Conservation (phyloP, 2,888 invertebrate species). For the Scaptomyza tumidula region DNA sequence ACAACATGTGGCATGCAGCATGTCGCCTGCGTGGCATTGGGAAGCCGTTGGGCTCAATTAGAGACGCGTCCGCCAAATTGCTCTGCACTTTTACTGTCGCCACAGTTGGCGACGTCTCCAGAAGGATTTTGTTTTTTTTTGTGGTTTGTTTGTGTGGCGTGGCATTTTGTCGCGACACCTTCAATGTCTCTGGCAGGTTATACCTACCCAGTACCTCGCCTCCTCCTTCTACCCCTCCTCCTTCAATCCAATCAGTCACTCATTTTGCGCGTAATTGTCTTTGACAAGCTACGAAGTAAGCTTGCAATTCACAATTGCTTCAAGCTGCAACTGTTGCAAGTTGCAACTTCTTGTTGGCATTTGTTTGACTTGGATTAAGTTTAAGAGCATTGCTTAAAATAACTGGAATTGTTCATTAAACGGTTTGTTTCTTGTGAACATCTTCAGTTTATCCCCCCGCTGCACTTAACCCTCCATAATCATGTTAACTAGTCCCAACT, state of each 20-base stretch:
- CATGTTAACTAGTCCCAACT: slow-evolving; percentile 41
- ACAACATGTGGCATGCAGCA: slow-evolving; percentile 37
- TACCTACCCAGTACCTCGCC: background rate
- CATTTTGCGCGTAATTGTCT: slow-evolving; percentile 77
- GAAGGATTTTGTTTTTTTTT: slow-evolving; percentile 14
- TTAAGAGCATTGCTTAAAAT: slow-evolving; percentile 73
- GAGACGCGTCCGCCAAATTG: slow-evolving; percentile 76
- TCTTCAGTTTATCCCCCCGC: background rate
- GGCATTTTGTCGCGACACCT: slow-evolving; percentile 81
- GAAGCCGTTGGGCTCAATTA: slow-evolving; percentile 63
- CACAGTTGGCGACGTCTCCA: slow-evolving; percentile 46
- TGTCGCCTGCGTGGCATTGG: slow-evolving; percentile 13
- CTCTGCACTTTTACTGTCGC: slow-evolving; percentile 78
- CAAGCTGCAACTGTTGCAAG: slow-evolving; percentile 6
- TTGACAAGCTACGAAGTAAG: slow-evolving; percentile 80
- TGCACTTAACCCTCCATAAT: slow-evolving; percentile 21
- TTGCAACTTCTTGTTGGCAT: slow-evolving; percentile 66
- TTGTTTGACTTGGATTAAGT: slow-evolving; percentile 75
- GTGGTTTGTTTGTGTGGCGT: slow-evolving; percentile 52
- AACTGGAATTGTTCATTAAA: slow-evolving; percentile 64
- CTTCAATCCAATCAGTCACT: slow-evolving; percentile 44
- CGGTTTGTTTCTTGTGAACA: slow-evolving; percentile 32
- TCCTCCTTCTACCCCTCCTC: background rate
- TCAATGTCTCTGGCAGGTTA: slow-evolving; percentile 41
- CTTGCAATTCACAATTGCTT: slow-evolving; percentile 38